Evolutionary conservation across 2,797 vertebrate genomes (phyloP).

Genomic region (Gastrophryne carolinensis): DNA sequence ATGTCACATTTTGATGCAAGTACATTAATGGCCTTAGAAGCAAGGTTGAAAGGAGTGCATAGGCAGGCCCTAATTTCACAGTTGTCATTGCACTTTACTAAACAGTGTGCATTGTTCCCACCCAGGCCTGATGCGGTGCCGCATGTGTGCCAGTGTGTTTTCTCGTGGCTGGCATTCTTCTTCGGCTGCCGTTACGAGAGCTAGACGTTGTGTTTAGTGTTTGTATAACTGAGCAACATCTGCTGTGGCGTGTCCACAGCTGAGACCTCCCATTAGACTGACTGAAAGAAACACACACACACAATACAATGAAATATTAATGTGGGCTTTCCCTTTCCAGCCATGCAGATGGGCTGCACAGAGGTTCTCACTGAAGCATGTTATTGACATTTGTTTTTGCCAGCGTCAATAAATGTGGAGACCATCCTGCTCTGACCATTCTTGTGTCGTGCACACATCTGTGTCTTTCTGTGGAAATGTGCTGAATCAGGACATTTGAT

Average conservation of each 20-base stretch:
- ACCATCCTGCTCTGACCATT: neutral
- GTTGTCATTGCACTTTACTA: too few species aligned
- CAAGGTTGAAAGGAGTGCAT: too few species aligned
- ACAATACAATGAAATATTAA: conserved; percentile 37
- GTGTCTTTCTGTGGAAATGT: neutral
- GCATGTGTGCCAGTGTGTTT: neutral
- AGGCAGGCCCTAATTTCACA: too few species aligned
- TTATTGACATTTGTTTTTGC: conserved; percentile 13
- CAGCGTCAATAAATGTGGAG: conserved; percentile 7
- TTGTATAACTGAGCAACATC: conserved; percentile 24
- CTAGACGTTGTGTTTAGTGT: neutral
- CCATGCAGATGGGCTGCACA: neutral
- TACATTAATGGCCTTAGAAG: too few species aligned
- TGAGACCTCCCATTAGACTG: conserved; percentile 31
- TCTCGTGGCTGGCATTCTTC: neutral
- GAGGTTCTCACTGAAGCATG: neutral
- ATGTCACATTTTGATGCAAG: too few species aligned
- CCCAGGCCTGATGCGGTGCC: neutral
- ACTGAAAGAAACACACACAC: conserved; percentile 4
- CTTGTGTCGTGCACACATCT: neutral
- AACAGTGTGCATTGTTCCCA: too few species aligned
- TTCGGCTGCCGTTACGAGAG: neutral
- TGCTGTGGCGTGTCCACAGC: conserved; percentile 3
- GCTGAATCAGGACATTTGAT: neutral
- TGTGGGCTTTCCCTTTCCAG: neutral